These are phyloP conservation scores for Dromococcyx pavoninus DNA, from an alignment of 2,797 vertebrate genomes.

Conservation along the genomic window DNA sequence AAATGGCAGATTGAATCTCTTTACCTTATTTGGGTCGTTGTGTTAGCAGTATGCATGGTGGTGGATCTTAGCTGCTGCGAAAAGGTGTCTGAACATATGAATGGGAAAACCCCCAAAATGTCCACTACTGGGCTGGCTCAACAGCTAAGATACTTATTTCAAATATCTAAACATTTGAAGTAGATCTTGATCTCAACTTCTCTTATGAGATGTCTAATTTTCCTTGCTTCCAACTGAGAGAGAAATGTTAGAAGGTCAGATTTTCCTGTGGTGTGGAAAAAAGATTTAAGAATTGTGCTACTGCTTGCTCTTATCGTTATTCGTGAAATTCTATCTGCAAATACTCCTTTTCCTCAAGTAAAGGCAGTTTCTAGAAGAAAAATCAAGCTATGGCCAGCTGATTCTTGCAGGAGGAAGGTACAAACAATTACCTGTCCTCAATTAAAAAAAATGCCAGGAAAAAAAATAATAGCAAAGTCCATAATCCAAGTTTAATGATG, in stretches of 20 bases:
- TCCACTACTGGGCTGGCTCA: not conserved
- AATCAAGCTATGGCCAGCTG: slow-evolving; percentile 10
- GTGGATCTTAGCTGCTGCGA: not conserved
- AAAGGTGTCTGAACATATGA: not conserved
- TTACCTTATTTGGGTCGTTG: not conserved
- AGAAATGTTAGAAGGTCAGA: not conserved
- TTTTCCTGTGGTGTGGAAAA: not conserved
- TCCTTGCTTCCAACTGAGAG: not conserved
- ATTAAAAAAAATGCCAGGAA: not conserved
- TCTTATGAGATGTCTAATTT: not conserved
- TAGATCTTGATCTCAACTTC: not conserved
- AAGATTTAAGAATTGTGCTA: not conserved
- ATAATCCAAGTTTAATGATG: not conserved
- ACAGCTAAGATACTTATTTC: not conserved
- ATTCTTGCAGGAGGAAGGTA: not conserved
- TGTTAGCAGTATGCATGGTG: not conserved
- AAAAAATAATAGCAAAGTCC: not conserved
- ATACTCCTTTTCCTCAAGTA: not conserved
- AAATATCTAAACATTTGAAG: not conserved
- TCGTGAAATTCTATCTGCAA: not conserved
- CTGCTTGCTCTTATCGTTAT: not conserved
- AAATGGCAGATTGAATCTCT: not conserved
- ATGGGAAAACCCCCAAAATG: not conserved
- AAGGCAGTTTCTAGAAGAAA: not conserved
- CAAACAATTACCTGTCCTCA: not conserved